These are phyloP conservation scores for Agrilus mali DNA, from an alignment of 2,888 invertebrate species.

Conservation along the genomic window DNA sequence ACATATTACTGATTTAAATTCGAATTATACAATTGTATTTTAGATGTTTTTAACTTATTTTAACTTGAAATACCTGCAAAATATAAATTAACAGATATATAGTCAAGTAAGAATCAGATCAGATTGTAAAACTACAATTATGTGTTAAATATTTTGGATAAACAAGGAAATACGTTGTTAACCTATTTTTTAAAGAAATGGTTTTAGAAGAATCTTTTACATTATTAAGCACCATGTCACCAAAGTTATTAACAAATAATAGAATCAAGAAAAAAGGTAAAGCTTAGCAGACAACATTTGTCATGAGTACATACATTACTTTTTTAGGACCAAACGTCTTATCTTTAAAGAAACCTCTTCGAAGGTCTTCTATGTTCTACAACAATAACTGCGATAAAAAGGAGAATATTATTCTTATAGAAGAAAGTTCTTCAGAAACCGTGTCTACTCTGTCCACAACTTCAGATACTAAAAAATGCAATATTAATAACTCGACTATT, in stretches of 20 bases:
- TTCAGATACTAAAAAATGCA: background rate
- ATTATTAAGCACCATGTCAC: constrained; percentile 26
- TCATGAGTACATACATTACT: background rate
- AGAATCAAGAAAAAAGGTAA: constrained; percentile 17
- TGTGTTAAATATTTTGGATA: too few relatives aligned
- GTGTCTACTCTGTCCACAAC: background rate
- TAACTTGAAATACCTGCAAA: too few relatives aligned
- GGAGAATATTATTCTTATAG: constrained; percentile 8
- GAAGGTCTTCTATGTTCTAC: constrained; percentile 21
- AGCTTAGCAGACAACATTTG: background rate
- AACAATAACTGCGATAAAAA: constrained; percentile 13
- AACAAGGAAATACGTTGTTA: background rate
- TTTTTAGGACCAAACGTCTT: constrained; percentile 22
- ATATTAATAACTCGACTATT: background rate
- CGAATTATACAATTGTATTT: too few relatives aligned
- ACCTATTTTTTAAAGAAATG: constrained; percentile 1
- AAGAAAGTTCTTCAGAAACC: constrained; percentile 7
- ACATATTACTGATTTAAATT: too few relatives aligned
- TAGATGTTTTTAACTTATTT: too few relatives aligned
- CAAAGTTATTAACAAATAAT: constrained; percentile 18
- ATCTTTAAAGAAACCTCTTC: constrained; percentile 23
- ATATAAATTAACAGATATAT: too few relatives aligned
- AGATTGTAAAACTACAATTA: too few relatives aligned
- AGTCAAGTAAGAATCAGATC: too few relatives aligned
- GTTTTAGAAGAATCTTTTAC: constrained; percentile 21